Evolutionary conservation across 2,888 invertebrate species (phyloP).

Genomic region (Euplagia quadripunctaria): DNA sequence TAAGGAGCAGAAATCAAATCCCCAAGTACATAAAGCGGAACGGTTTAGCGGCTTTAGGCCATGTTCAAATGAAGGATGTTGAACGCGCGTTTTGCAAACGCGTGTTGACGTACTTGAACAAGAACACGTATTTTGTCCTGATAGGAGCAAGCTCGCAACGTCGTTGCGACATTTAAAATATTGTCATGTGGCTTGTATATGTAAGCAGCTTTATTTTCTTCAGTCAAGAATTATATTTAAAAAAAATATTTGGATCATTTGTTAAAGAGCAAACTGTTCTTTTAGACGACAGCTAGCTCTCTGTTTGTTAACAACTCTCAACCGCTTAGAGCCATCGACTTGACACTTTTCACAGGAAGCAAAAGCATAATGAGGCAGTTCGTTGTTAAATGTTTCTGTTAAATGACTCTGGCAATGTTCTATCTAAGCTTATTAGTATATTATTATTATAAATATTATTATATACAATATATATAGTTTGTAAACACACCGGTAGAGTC

Average conservation of each 20-base stretch:
- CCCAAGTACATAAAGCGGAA: neutral
- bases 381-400: conserved; percentile 33
- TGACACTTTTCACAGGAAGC: conserved; percentile 59
- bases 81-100: too few species aligned
- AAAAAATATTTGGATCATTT: conserved; percentile 35
- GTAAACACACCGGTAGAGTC: too few species aligned
- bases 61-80: neutral
- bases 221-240: neutral
- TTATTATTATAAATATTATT: too few species aligned
- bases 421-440: conserved; percentile 12
- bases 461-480: too few species aligned
- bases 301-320: conserved; percentile 58
- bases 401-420: conserved; percentile 19
- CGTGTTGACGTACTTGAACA: too few species aligned
- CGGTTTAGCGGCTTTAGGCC: conserved; percentile 1
- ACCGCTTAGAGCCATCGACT: conserved; percentile 62
- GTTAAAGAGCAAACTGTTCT: conserved; percentile 53
- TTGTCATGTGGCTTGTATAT: too few species aligned
- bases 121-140: too few species aligned
- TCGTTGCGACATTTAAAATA: too few species aligned
- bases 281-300: conserved; percentile 51
- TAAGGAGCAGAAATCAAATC: conserved; percentile 5
- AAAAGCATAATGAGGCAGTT: conserved; percentile 51
- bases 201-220: too few species aligned
- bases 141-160: too few species aligned